phyloP scores from a whole-genome alignment of 2,113 vertebrate genomes.

The Engystomops pustulosus region DNA sequence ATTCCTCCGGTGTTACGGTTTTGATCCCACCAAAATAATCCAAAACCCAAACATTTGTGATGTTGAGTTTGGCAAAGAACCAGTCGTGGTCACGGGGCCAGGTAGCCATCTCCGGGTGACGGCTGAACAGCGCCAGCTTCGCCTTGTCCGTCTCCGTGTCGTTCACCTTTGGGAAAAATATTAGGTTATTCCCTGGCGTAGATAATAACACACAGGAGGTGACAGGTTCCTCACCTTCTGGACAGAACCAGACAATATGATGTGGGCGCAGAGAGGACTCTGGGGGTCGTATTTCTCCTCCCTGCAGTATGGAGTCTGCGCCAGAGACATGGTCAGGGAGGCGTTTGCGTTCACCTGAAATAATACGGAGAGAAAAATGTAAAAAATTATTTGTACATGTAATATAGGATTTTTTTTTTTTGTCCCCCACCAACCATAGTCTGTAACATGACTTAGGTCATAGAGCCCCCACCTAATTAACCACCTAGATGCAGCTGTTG shows the following conservation, averaged over 20 bases:
- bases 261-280: constrained; percentile 89
- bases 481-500: too few species aligned
- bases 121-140: constrained; percentile 81
- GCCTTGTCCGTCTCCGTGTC: constrained; percentile 79
- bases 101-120: constrained; percentile 90
- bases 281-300: constrained; percentile 87
- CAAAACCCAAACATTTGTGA: constrained; percentile 92
- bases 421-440: too few species aligned
- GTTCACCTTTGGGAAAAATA: constrained; percentile 76
- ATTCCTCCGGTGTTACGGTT: constrained; percentile 85
- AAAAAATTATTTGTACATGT: too few species aligned
- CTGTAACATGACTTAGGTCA: too few species aligned
- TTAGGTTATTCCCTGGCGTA: too few species aligned
- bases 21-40: constrained; percentile 96
- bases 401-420: too few species aligned
- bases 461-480: too few species aligned
- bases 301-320: constrained; percentile 88
- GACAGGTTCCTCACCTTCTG: constrained; percentile 73
- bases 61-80: constrained; percentile 95
- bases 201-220: too few species aligned
- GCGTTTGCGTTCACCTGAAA: constrained; percentile 82
- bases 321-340: constrained; percentile 90
- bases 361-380: constrained; percentile 29
- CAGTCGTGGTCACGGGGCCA: constrained; percentile 91
- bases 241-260: constrained; percentile 86